These are phyloP conservation scores for Drosophila tsacasi DNA, from an alignment of 1,140 invertebrate species.

Conservation along the genomic window DNA sequence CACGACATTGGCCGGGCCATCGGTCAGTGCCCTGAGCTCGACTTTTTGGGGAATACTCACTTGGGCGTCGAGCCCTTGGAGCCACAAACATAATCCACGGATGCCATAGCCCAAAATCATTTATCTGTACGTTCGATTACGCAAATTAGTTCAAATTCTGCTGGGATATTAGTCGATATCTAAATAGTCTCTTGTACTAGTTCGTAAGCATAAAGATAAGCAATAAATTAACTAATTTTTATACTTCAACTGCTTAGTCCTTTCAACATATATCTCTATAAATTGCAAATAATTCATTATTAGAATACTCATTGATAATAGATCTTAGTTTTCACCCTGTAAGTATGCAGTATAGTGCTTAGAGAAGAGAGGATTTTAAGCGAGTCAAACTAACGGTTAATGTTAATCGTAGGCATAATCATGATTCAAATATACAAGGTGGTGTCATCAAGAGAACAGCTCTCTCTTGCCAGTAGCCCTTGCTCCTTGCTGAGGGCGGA, in stretches of 20 bases:
- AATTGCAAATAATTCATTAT: background rate
- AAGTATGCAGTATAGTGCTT: conserved; percentile 29
- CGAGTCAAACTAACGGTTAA: conserved; percentile 15
- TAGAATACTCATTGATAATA: background rate
- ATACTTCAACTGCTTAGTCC: background rate
- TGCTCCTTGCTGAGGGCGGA: background rate
- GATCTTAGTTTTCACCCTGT: background rate
- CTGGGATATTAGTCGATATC: conserved; percentile 69
- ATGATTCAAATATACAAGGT: background rate
- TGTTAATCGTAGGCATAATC: background rate
- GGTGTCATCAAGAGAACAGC: background rate
- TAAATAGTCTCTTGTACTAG: conserved; percentile 48
- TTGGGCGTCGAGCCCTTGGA: conserved; percentile 50
- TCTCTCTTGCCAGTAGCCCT: background rate
- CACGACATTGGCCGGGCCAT: conserved; percentile 65
- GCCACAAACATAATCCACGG: conserved; percentile 22
- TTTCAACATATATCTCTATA: background rate
- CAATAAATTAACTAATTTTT: conserved; percentile 41
- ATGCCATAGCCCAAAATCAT: conserved; percentile 38
- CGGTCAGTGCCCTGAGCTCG: conserved; percentile 57
- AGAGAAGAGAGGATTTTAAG: background rate
- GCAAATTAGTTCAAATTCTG: conserved; percentile 62
- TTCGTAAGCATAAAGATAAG: conserved; percentile 25
- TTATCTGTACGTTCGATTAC: conserved; percentile 1
- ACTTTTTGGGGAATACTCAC: conserved; percentile 66